These are phyloP conservation scores for Pomatorhinus ruficollis DNA, from an alignment of 2,113 vertebrate species.

Conservation along the genomic window DNA sequence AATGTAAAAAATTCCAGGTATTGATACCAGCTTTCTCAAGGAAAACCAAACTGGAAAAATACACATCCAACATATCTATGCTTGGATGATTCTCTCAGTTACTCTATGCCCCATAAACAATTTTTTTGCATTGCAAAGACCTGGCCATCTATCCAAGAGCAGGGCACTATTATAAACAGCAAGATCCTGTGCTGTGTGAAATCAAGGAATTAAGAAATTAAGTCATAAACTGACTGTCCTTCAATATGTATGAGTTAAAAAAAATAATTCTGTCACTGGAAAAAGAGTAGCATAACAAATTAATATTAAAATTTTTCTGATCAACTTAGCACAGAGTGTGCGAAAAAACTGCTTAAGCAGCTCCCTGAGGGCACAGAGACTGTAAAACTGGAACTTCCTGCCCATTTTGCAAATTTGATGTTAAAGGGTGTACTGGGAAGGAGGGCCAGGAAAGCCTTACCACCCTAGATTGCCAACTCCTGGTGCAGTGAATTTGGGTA, in stretches of 20 bases:
- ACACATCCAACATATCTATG: neutral
- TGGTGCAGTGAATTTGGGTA: neutral
- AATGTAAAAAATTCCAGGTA: neutral
- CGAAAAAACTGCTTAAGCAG: neutral
- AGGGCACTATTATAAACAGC: neutral
- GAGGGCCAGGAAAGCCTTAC: neutral
- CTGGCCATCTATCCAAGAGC: neutral
- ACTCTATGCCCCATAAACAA: neutral
- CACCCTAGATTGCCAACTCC: neutral
- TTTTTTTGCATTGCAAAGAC: neutral
- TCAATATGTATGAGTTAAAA: neutral
- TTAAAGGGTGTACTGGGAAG: neutral
- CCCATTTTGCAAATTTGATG: neutral
- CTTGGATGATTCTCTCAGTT: neutral
- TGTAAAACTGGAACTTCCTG: neutral
- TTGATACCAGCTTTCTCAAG: neutral
- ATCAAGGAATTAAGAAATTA: neutral
- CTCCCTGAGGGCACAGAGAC: neutral
- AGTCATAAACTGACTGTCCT: neutral
- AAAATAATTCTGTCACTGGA: neutral
- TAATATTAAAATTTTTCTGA: neutral
- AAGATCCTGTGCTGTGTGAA: neutral
- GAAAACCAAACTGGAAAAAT: neutral
- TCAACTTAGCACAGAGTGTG: neutral
- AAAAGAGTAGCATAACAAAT: neutral